phyloP scores from a whole-genome alignment of 1,140 invertebrate genomes.

The Lanistes nyassanus region DNA sequence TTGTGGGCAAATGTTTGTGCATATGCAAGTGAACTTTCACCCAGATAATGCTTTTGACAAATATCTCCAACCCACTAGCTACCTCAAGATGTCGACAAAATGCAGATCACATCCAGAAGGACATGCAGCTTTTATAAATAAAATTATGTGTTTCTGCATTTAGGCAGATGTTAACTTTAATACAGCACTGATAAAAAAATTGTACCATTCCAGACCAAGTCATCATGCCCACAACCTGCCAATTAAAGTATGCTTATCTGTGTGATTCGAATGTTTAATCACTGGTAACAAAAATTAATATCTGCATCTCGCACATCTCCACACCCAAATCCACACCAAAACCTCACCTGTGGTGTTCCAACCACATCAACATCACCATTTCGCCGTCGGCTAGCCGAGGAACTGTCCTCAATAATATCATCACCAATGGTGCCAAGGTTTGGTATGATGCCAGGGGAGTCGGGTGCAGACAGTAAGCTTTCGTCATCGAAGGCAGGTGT shows the following conservation, averaged over 20 bases:
- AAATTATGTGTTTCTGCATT: too few relatives aligned
- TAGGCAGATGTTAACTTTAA: slow-evolving; percentile 11
- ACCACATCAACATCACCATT: slow-evolving; percentile 16
- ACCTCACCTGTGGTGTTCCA: slow-evolving; percentile 20
- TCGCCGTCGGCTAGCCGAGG: neutral
- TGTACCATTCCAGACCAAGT: neutral
- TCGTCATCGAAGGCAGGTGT: slow-evolving; percentile 2
- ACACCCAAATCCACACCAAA: neutral
- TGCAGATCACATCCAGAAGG: too few relatives aligned
- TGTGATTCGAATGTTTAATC: neutral
- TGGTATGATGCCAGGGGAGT: slow-evolving; percentile 10
- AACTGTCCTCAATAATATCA: slow-evolving; percentile 18
- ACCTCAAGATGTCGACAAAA: neutral
- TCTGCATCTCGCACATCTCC: neutral
- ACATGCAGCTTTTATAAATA: too few relatives aligned
- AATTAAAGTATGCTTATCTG: neutral
- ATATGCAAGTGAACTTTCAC: neutral
- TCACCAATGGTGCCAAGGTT: slow-evolving; percentile 25
- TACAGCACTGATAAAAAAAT: neutral
- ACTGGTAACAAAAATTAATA: neutral
- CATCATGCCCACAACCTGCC: neutral
- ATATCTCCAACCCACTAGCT: neutral
- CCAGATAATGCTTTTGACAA: neutral
- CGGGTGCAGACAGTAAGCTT: slow-evolving; percentile 1
- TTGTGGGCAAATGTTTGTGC: neutral